Conservation (phyloP, 2,113 vertebrate species). For the Corythoichthys haematopterus region DNA sequence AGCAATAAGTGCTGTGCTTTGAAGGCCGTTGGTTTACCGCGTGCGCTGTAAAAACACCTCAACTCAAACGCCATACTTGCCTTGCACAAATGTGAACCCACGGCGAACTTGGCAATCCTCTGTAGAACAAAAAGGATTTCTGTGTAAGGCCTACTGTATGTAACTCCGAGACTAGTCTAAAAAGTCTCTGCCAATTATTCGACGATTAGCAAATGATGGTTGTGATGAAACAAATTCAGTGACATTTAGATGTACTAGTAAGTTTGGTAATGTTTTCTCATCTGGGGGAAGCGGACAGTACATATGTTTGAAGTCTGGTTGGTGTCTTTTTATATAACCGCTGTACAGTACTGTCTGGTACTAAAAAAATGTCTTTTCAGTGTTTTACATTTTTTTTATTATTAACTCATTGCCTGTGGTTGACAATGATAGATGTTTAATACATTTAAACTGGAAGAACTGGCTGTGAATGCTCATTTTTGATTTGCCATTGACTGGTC, state of each 20-base stretch:
- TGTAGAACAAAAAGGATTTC: slow-evolving; percentile 6
- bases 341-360: not conserved
- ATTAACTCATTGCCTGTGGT: no score
- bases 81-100: slow-evolving; percentile 25
- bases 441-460: no score
- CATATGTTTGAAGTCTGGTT: not conserved
- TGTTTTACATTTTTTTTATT: no score
- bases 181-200: not conserved
- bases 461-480: no score
- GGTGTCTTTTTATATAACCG: not conserved
- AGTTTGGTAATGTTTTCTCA: not conserved
- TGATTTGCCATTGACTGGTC: no score
- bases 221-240: not conserved
- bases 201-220: not conserved
- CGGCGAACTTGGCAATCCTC: not conserved
- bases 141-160: not conserved
- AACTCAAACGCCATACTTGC: slow-evolving; percentile 42
- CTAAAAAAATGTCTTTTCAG: not conserved
- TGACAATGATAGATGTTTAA: no score
- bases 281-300: not conserved
- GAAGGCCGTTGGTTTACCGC: slow-evolving; percentile 69
- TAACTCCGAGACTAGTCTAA: not conserved
- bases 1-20: slow-evolving; percentile 71
- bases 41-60: slow-evolving; percentile 67
- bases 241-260: not conserved